Evolutionary conservation across 1,140 invertebrate genomes (phyloP), one percentile per base, ranked within the genome.

Genomic region (Radopholus similis): DNA sequence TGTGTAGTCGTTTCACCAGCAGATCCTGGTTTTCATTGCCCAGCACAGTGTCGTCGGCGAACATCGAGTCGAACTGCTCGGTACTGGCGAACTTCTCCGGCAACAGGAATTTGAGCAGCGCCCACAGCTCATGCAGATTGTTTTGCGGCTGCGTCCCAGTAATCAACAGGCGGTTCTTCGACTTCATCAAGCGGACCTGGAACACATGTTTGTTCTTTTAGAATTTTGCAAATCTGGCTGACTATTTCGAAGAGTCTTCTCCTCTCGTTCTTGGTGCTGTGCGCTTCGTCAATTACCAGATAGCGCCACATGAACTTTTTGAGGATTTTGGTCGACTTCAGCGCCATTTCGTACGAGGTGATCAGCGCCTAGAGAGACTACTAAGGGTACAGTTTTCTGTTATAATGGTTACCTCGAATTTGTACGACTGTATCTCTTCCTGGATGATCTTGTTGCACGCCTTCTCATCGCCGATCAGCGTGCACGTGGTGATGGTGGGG

Each of bases 261-360:
- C 83, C 99, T 97, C 84, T 99, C 96, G 85, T 99, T 99, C 84
- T 99, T 99, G 66, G 99, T 97, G 70, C 96, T 88, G 84, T 99
- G 96, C 34, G 96, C 96, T 85, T 99, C 96, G 84, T 99, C 96
- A 76, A 99, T 98, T 3, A 98, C 91, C 58, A 89, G 78, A 78
- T 95, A 95, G 37, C 92, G 87, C 95, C 95, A 99, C 76, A 94
- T 95, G 78, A 98, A 96, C 81, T 97, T 97, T 80, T 97, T 97
- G 73, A 99, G 93, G 0, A 95, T 91, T 0, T 91, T 89, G 83
- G 93, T 95, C 83, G 97, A 94, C 71, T 91, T 88, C 49, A 99
- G 93, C 21, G 95, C 90, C 93, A 98, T 98, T 86, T 99, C 96
- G 77, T 98, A 99, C 0, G 95, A 97, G 1, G 96, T 98, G 2